Evolutionary conservation across 2,888 invertebrate species (phyloP), one percentile per base, ranked within the genome.

Genomic region (Gasteruption jaculator): DNA sequence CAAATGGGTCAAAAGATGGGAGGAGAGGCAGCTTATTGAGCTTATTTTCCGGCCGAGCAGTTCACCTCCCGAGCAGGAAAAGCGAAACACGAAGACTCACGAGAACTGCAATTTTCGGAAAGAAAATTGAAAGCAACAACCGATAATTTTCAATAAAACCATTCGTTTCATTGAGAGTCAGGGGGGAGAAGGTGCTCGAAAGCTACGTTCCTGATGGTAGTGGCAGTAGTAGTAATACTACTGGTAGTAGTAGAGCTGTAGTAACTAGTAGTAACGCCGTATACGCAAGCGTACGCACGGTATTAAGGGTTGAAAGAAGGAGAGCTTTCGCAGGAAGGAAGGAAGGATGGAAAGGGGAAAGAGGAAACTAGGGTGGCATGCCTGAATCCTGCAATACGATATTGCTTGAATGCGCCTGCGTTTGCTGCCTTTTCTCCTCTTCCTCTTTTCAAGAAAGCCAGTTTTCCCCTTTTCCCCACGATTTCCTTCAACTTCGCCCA

Each of bases 201-300:
- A 41, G 40, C n/a, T n/a, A n/a, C 8, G 27, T 19, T 33, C 3
- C 26, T 15, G 46, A 51, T 53, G 48, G 42, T 41, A 46, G 44
- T 56, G 51, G 44, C 35, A 50, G 52, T 56, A 53, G 52, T 55
- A 55, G 52, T 45, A 44, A n/a, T n/a, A n/a, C n/a, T n/a, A n/a
- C 50, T 52, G 49, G 51, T 52, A 46, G 56, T 58, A 53, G 56
- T 51, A 54, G 52, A 57, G 41, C 49, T 38, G 57, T 57, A 52
- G 53, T 54, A 54, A 50, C 48, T 53, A 55, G 50, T 54, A 60
- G 61, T 63, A 58, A 56, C 56, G 54, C 50, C 53, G 51, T 55
- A 52, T 58, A 62, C 58, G 62, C 61, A 61, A 55, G 58, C 61
- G 63, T 60, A 66, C 60, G 57, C 63, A 60, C 50, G 58, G 32